Percentiles rank a stretch among this genome's conserved stretches.
Conservation (phyloP, 2,888 invertebrate genomes). For the Dichetophora obliterata region DNA sequence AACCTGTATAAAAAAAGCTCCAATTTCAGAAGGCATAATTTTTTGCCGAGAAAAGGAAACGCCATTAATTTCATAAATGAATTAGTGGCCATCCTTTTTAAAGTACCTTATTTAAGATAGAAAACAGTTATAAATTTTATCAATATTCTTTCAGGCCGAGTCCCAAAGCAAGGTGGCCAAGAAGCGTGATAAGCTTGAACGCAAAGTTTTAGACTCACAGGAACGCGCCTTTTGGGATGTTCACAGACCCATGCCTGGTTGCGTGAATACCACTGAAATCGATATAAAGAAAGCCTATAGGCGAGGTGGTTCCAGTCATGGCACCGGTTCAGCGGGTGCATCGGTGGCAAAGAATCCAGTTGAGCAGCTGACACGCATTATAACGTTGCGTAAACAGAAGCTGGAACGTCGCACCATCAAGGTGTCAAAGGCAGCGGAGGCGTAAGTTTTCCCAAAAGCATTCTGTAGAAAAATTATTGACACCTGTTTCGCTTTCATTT, state of each 20-base stretch:
- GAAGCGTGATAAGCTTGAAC: slow-evolving; percentile 96
- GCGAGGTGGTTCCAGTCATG: slow-evolving; percentile 69
- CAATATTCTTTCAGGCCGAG: slow-evolving; percentile 67
- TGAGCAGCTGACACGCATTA: slow-evolving; percentile 74
- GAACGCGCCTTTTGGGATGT: slow-evolving; percentile 99
- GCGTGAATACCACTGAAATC: slow-evolving; percentile 98
- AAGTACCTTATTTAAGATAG: too few relatives aligned
- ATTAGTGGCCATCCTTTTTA: too few relatives aligned
- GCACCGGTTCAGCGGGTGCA: slow-evolving; percentile 69
- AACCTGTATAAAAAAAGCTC: too few relatives aligned
- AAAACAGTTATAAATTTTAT: too few relatives aligned
- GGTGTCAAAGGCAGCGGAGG: slow-evolving; percentile 94
- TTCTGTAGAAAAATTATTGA: too few relatives aligned
- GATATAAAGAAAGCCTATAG: slow-evolving; percentile 96
- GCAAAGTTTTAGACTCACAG: slow-evolving; percentile 98
- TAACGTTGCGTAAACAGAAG: slow-evolving; percentile 80
- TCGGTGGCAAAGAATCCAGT: slow-evolving; percentile 69
- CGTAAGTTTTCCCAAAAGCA: slow-evolving; percentile 76
- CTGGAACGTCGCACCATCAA: slow-evolving; percentile 90
- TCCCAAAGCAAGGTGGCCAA: slow-evolving; percentile 91
- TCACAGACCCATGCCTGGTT: slow-evolving; percentile 98
- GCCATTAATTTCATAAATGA: too few relatives aligned
- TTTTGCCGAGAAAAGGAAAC: too few relatives aligned
- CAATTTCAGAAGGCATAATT: too few relatives aligned
- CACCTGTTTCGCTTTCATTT: slow-evolving; percentile 35